phyloP scores from a whole-genome alignment of 2,797 vertebrate species.

The Nyctibius grandis region DNA sequence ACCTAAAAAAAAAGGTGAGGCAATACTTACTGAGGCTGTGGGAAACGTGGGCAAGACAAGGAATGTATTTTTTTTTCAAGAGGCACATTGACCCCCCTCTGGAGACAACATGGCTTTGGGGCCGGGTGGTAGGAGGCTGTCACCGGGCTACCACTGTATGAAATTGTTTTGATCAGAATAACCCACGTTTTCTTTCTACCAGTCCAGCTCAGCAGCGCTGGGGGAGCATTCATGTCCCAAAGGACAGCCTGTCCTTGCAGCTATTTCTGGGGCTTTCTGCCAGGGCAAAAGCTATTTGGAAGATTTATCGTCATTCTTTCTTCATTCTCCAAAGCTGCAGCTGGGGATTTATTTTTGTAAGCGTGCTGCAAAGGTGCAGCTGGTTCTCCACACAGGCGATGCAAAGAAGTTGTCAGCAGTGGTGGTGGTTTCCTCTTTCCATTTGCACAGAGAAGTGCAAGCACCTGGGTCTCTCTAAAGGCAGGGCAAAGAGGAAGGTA shows the following conservation, averaged over 20 bases:
- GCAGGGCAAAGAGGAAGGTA: background rate
- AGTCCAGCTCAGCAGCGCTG: background rate
- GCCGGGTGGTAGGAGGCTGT: background rate
- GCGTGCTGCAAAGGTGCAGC: background rate
- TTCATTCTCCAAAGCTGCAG: slow-evolving; percentile 1
- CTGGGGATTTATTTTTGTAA: background rate
- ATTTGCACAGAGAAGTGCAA: background rate
- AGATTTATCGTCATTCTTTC: background rate
- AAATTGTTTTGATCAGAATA: background rate
- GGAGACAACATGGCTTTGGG: background rate
- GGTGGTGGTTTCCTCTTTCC: background rate
- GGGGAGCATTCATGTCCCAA: background rate
- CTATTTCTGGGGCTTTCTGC: slow-evolving; percentile 37
- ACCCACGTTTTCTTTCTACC: background rate
- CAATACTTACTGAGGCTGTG: background rate
- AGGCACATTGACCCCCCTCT: background rate
- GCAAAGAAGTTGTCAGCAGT: background rate
- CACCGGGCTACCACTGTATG: background rate
- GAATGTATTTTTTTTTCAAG: background rate
- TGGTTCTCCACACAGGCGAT: background rate
- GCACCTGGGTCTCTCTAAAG: background rate
- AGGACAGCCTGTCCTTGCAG: slow-evolving; percentile 44
- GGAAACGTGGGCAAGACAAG: background rate
- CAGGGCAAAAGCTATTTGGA: slow-evolving; percentile 23
- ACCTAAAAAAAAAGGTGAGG: background rate